Conservation (phyloP, 2,888 invertebrate genomes). For the Archips crataeganus region DNA sequence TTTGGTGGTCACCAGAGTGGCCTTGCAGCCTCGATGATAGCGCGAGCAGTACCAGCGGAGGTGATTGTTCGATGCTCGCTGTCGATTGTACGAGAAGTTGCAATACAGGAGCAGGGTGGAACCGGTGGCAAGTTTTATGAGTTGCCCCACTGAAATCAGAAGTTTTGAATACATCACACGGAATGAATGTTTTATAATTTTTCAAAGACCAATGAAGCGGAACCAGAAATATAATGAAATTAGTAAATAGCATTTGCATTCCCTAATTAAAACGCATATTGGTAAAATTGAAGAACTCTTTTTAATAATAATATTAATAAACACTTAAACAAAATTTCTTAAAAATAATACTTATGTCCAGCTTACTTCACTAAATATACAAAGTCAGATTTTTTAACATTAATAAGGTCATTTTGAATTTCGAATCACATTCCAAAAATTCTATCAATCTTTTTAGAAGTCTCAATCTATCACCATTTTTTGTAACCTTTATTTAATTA, state of each 20-base stretch:
- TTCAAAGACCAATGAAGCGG: neutral
- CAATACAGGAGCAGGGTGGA: conserved; percentile 12
- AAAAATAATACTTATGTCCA: conserved; percentile 27
- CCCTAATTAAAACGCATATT: conserved; percentile 2
- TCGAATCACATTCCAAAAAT: conserved; percentile 40
- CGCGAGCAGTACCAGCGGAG: conserved; percentile 53
- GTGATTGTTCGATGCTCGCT: conserved; percentile 42
- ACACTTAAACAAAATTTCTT: conserved; percentile 22
- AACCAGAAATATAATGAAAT: neutral
- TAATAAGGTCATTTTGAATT: conserved; percentile 40
- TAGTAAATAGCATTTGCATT: neutral
- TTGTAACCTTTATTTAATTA: conserved; percentile 24
- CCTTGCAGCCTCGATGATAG: conserved; percentile 55
- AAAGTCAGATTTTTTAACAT: conserved; percentile 15
- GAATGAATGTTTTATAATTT: neutral
- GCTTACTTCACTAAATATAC: conserved; percentile 34
- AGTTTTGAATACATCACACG: neutral
- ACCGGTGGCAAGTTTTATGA: conserved; percentile 33
- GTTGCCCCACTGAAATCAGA: conserved; percentile 23
- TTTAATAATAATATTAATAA: conserved; percentile 34
- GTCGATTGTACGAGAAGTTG: conserved; percentile 51
- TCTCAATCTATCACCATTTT: conserved; percentile 38
- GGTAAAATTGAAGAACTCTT: conserved; percentile 21
- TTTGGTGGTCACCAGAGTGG: conserved; percentile 43
- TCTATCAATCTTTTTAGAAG: conserved; percentile 32